Conservation (phyloP, 2,113 vertebrate genomes). For the Naja naja region DNA sequence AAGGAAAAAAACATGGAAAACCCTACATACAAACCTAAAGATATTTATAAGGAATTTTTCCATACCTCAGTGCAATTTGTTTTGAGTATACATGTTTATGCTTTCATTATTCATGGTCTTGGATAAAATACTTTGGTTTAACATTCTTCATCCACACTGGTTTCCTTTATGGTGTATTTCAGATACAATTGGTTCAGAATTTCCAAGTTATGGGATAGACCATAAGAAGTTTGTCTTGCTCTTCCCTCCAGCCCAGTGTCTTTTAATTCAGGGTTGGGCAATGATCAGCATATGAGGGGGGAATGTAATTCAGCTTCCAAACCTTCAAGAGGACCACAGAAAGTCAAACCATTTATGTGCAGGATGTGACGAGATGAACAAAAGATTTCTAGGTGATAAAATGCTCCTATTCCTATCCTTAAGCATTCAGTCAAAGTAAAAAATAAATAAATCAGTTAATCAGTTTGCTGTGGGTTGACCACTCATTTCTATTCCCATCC, state of each 20-base stretch:
- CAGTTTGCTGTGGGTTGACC: background rate
- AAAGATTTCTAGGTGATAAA: background rate
- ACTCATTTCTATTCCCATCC: background rate
- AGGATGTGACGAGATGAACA: background rate
- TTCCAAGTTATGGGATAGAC: background rate
- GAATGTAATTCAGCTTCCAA: background rate
- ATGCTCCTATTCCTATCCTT: background rate
- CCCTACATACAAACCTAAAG: background rate
- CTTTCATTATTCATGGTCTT: background rate
- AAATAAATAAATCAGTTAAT: background rate
- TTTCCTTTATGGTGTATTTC: background rate
- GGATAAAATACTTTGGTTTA: conserved; percentile 30
- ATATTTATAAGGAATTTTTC: background rate
- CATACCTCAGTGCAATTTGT: background rate
- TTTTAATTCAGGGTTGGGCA: background rate
- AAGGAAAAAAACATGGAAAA: background rate
- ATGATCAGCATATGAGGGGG: background rate
- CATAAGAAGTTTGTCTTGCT: background rate
- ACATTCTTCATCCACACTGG: conserved; percentile 25
- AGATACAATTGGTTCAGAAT: background rate
- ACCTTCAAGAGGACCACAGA: background rate
- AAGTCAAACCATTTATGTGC: background rate
- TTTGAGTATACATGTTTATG: background rate
- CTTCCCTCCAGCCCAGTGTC: background rate
- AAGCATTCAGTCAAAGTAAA: background rate